Conservation (phyloP, 2,113 vertebrate genomes). For the Cisticola juncidis region DNA sequence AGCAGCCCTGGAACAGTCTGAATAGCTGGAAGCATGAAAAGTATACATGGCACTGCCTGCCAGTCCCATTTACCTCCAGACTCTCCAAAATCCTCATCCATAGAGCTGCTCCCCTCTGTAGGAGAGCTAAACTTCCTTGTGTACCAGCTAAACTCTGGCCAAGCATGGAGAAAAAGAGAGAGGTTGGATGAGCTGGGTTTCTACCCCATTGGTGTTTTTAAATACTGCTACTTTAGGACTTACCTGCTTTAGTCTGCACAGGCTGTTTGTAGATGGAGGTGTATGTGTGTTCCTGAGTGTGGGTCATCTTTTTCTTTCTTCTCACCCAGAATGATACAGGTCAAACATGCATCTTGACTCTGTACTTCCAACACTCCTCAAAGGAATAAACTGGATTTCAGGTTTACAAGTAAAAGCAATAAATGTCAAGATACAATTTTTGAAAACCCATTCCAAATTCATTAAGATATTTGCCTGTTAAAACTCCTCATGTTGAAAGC, state of each 20-base stretch:
- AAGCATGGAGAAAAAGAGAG: not conserved
- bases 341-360: constrained; percentile 10
- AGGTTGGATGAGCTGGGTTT: not conserved
- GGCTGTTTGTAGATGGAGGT: constrained; percentile 38
- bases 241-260: constrained; percentile 10
- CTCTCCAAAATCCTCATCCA: not conserved
- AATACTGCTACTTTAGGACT: not conserved
- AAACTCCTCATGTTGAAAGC: constrained; percentile 5
- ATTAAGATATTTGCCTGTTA: not conserved
- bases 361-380: not conserved
- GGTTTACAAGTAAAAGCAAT: constrained; percentile 64
- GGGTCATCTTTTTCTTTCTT: constrained; percentile 22
- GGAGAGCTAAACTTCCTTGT: not conserved
- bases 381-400: constrained; percentile 52
- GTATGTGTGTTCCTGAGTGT: not conserved
- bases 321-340: not conserved
- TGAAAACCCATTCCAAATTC: constrained; percentile 49
- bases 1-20: not conserved
- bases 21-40: not conserved
- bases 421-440: constrained; percentile 21
- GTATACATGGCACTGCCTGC: not conserved
- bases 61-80: not conserved
- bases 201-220: not conserved
- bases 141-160: not conserved
- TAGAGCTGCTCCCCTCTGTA: not conserved